phyloP scores from a whole-genome alignment of 30 jellyfish, hydroid and myxozoan species.

The Hydractinia symbiolongicarpus region DNA sequence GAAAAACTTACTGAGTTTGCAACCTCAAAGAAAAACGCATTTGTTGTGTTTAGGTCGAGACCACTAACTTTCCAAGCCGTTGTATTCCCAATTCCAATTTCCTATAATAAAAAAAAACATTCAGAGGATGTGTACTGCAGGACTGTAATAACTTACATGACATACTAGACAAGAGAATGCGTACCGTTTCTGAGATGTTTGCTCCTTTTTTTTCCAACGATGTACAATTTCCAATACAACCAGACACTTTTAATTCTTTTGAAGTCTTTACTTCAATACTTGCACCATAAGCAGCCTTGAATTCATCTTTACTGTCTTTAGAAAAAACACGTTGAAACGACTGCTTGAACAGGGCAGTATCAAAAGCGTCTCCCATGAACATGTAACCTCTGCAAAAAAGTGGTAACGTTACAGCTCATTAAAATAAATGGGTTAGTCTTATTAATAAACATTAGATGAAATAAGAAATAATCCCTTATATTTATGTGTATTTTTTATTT shows the following conservation, averaged over 20 bases:
- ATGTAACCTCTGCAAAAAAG: constrained; percentile 65
- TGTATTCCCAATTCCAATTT: constrained; percentile 97
- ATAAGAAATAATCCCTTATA: not conserved
- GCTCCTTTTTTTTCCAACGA: constrained; percentile 80
- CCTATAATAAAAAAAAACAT: constrained; percentile 35
- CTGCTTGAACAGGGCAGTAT: constrained; percentile 90
- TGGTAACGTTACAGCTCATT: not conserved
- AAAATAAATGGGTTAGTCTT: not conserved
- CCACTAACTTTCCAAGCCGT: constrained; percentile 96
- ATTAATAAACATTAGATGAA: not conserved
- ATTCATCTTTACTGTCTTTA: constrained; percentile 79
- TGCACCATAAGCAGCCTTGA: constrained; percentile 85
- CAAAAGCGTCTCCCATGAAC: constrained; percentile 98
- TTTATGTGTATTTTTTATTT: not conserved
- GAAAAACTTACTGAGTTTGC: constrained; percentile 67
- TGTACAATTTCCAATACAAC: constrained; percentile 96
- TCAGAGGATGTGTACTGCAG: not conserved
- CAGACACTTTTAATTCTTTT: constrained; percentile 91
- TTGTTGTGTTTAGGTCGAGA: constrained; percentile 61
- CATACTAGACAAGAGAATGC: constrained; percentile 13
- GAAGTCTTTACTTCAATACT: constrained; percentile 84
- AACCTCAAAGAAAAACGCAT: constrained; percentile 88
- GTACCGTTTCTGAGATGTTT: constrained; percentile 84
- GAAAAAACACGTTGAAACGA: constrained; percentile 86
- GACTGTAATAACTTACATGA: not conserved